Base-by-base conservation (phyloP, 2,113 vertebrate species). In the Bucco capensis region DNA sequence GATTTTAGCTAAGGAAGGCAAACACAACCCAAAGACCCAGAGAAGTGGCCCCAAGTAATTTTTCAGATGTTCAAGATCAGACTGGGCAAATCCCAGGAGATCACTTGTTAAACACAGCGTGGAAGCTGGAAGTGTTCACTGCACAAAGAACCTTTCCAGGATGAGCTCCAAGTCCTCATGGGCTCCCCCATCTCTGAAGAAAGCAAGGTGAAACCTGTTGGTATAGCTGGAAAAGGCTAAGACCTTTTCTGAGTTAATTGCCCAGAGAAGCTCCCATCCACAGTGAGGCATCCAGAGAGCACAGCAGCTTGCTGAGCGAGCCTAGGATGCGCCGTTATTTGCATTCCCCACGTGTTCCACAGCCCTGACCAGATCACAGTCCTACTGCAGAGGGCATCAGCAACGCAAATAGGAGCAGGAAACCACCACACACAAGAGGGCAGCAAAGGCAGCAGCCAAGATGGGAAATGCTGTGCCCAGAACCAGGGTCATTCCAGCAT, bases 11-110 rank as follows among this genome's bases (percentile, higher is more conserved):
- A 1, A 62, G 56, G 65, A 77, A 67, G 40, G 38, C 35, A 77
- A 76, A 76, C 27, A 16, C 31, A 69, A 74, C 54, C 60, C 31
- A 11, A 62, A 77, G 27, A 92, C 33, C 24, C 67, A 38, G n/a
- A 65, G 37, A 75, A 88, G 47, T 10, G 31, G 66, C 76, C 84
- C 65, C 77, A 92, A 88, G 90, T 93, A 78, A 83, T 73, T 88
- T n/a, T 91, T 91, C 91, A 94, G 78, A 89, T 93, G 75, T 88
- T 93, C 19, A 8, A 86, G 70, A 75, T 44, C 50, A 79, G 86
- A 60, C 46, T 22, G 35, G 83, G 83, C 35, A 84, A 80, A 64
- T 94, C 86, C 88, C 96, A 95, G 75, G 88, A 86, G 86, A 60
- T 31, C 0, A 0, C 33, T 81, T 49, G 73, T 65, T 90, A 88